Base-by-base conservation (phyloP, 2,113 vertebrate genomes). In the Podarcis cretensis region DNA sequence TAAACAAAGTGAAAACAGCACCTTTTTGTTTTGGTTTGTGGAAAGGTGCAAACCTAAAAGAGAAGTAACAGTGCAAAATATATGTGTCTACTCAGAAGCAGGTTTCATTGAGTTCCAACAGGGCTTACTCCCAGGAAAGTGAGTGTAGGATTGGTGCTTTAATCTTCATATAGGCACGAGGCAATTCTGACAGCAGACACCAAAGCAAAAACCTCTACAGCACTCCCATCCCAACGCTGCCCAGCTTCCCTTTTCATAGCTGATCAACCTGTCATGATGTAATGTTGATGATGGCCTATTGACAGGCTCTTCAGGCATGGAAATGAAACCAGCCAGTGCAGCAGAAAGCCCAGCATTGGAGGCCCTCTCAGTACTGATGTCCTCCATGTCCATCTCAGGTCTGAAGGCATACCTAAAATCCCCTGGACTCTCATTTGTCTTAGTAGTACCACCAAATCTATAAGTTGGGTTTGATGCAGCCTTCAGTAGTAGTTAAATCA, bases 1-100 rank as follows among this genome's bases (percentile, higher is more conserved):
- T n/a, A 57, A 83, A 6, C 65, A 77, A 85, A 43, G 57, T 6
- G 43, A 91, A 69, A 78, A 63, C 78, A 90, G 89, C 48, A 6
- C 5, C 18, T 37, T 13, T 78, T 71, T n/a, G 20, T 66, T 3
- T 48, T 77, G 7, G 2, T 81, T 82, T 83, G 35, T 69, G 1
- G 2, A 76, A 43, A 66, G 54, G 25, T 74, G 27, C 30, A 65
- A 27, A 74, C 16, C 35, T 40, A 57, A 69, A 32, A 54, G 6
- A 57, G 81, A 78, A 68, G 5, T 81, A 77, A 87, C 79, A 59
- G 7, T 21, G 27, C 9, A 74, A 73, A 57, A 9, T 43, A 13
- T 59, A 9, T 32, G 23, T 75, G 54, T 43, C 32, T 57, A 3
- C n/a, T 35, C 23, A 57, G 48, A 85, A 75, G 21, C 57, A 74